Base-by-base conservation (phyloP, 2,113 vertebrate genomes). In the Nibea coibor region DNA sequence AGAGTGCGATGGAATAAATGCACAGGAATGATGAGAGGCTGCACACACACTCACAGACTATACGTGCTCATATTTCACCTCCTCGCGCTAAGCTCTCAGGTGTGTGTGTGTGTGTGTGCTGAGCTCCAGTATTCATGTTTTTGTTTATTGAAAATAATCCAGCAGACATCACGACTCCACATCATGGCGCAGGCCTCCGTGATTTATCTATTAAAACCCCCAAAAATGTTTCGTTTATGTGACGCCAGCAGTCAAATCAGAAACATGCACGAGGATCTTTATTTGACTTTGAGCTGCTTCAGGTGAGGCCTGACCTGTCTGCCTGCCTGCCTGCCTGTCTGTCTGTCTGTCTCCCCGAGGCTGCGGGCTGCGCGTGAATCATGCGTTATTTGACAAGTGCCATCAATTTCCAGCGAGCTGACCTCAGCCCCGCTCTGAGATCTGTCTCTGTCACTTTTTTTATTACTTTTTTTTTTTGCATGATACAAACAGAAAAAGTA, bases 321-420 rank as follows among this genome's bases (percentile, higher is more conserved):
- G 24, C 24, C 24, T 31, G 28, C 4, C 28, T 31, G 28, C 2
- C 24, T 26, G 24, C 24, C 24, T 26, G 24, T 31, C 28, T 67
- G 48, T 71, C 50, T 39, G 35, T 39, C 35, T 39, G 35, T 39
- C 35, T 67, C 10, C 20, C 0, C 0, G 14, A 11, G 48, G 62
- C 77, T 73, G 6, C 17, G 42, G 77, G 66, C 72, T 67, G 75
- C 47, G 15, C 10, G 70, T 68, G 68, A 69, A 65, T 84, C 66
- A 78, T 70, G 35, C 20, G 0, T 17, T 19, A 56, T 86, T 57
- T 79, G 80, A 86, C 80, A 76, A 47, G 80, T 15, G 35, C 65
- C 66, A 82, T 82, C 28, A 59, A 72, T 82, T 75, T 14, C 17
- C 24, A 2, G 3, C 22, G 35, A 67, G 48, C 54, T 22, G 10